Base-by-base conservation (phyloP, 2,888 invertebrate species). In the Ormyrus nitidulus region DNA sequence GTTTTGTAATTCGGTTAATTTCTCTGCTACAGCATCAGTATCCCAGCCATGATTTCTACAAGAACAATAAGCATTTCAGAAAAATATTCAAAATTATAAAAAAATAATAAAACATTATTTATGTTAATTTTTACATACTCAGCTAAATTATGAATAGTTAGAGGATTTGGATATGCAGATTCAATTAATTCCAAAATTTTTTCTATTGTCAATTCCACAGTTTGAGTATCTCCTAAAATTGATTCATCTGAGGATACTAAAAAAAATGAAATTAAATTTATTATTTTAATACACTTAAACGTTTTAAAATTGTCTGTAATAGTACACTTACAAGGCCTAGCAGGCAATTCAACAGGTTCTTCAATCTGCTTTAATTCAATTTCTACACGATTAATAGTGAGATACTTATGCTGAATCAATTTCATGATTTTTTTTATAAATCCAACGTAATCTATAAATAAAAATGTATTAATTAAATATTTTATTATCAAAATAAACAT, bases 401-500 rank as follows among this genome's bases (percentile, higher is more conserved):
- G 92, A 91, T 97, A 99, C 85, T 95, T 95, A 87, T 95, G 95
- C 91, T 99, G 99, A 95, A 99, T 95, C 85, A 98, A 92, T 90
- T 98, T 98, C 95, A 99, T 98, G 85, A 98, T 96, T 92, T 98
- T 98, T 92, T 97, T 99, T 84, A 99, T 98, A 90, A 99, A 99
- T 53, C 98, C 98, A 82, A 98, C 98, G 91, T 99, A 99, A 93
- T 99, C 99, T 98, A 92, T 34, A 34, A 34, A 82, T 80, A 79
- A 84, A 82, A 72, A 66, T n/a, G 64, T 56, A 56, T 62, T 34
- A 34, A 2, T 34, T 34, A 34, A 34, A 34, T 34, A 34, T 34
- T 34, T 0, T 34, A 34, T 34, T 34, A 65, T 34, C 9, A 9
- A n/a, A 62, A 65, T 54, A 68, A 5, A 56, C 0, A 34, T 34